phyloP scores from a whole-genome alignment of 2,113 vertebrate genomes.

The Arizona elegans region DNA sequence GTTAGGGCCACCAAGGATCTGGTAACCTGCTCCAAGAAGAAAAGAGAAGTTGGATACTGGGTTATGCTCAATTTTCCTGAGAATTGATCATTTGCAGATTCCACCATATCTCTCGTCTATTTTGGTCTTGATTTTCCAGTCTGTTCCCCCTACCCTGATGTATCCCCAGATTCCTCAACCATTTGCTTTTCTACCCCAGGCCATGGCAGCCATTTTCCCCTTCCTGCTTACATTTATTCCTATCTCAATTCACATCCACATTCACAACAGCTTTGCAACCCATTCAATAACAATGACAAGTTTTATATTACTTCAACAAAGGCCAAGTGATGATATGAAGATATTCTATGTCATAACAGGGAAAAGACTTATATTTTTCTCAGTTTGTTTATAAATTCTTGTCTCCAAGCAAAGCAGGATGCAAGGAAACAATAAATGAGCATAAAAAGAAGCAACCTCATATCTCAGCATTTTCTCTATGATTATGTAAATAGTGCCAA shows the following conservation, averaged over 20 bases:
- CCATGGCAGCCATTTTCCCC: neutral
- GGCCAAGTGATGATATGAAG: neutral
- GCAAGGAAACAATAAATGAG: neutral
- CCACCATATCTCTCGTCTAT: neutral
- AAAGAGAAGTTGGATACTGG: neutral
- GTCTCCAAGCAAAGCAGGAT: neutral
- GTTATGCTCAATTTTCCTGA: neutral
- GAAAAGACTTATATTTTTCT: neutral
- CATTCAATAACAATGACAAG: neutral
- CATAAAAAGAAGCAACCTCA: neutral
- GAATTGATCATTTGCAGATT: neutral
- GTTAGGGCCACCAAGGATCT: neutral
- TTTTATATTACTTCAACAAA: neutral
- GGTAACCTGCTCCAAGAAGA: neutral
- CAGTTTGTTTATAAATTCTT: neutral
- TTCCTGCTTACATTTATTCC: neutral
- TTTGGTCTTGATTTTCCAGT: neutral
- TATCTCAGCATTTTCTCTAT: neutral
- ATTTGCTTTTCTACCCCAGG: neutral
- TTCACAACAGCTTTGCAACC: neutral
- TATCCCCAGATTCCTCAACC: neutral
- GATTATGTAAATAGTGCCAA: neutral
- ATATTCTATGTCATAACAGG: too few relatives aligned
- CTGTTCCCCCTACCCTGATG: too few relatives aligned
- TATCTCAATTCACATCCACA: neutral